Percentiles rank a stretch among this genome's conserved stretches.
Evolutionary conservation across 2,113 vertebrate species (phyloP).

Genomic region (Atractosteus spatula): DNA sequence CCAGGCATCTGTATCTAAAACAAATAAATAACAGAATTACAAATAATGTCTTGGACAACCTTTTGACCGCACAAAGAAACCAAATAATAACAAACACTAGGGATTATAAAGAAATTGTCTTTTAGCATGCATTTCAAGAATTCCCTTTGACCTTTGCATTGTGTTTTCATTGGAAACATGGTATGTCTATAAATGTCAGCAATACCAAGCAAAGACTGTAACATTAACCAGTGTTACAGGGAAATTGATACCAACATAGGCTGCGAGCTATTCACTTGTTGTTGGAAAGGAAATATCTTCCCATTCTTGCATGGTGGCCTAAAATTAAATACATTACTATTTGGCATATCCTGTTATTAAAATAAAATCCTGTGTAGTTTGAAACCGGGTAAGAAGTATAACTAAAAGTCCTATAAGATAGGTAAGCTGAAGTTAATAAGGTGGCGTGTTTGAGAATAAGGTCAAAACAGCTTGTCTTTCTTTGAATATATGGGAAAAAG

Average conservation of each 20-base stretch:
- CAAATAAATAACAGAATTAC: too few species aligned
- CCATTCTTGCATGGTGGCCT: slow-evolving; percentile 80
- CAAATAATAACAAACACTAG: too few species aligned
- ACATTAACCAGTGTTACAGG: slow-evolving; percentile 79
- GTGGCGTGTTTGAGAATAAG: not conserved
- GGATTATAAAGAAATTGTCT: too few species aligned
- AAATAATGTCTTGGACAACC: too few species aligned
- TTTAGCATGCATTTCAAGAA: too few species aligned
- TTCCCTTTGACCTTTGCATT: slow-evolving; percentile 74
- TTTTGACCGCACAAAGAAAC: too few species aligned
- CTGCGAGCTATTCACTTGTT: slow-evolving; percentile 77
- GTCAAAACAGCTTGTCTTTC: not conserved
- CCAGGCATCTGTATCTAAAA: too few species aligned
- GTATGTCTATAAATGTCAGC: slow-evolving; percentile 81
- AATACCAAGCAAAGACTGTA: slow-evolving; percentile 73
- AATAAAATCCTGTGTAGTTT: slow-evolving; percentile 63
- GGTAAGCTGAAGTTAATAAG: slow-evolving; percentile 62
- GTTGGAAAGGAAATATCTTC: slow-evolving; percentile 81
- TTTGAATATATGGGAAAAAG: not conserved
- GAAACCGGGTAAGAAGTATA: slow-evolving; percentile 67
- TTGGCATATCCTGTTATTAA: slow-evolving; percentile 71
- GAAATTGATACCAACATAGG: slow-evolving; percentile 78
- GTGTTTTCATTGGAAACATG: slow-evolving; percentile 77
- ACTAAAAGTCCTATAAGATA: slow-evolving; percentile 63
- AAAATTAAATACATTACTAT: slow-evolving; percentile 73